Conservation (phyloP, 2,888 invertebrate species). For the Watsonalla cultraria region DNA sequence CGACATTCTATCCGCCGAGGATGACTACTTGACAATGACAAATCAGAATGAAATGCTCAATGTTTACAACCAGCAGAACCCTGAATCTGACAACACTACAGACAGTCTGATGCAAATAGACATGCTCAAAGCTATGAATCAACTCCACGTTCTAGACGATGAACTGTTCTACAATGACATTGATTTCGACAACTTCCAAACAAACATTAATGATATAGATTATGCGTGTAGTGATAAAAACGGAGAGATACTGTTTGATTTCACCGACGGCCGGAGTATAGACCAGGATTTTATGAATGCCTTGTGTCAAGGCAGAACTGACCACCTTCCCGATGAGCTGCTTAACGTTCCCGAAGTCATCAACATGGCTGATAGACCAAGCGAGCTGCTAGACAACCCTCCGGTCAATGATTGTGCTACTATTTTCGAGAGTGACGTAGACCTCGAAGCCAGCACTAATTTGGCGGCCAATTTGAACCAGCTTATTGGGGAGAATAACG, state of each 20-base stretch:
- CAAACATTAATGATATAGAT: slow-evolving; percentile 47
- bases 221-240: slow-evolving; percentile 41
- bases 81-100: slow-evolving; percentile 32
- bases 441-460: slow-evolving; percentile 67
- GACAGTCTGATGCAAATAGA: slow-evolving; percentile 67
- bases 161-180: slow-evolving; percentile 65
- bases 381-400: slow-evolving; percentile 26
- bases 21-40: slow-evolving; percentile 62
- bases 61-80: slow-evolving; percentile 31
- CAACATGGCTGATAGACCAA: slow-evolving; percentile 25
- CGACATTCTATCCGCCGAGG: slow-evolving; percentile 66
- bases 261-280: slow-evolving; percentile 43
- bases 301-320: slow-evolving; percentile 48
- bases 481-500: slow-evolving; percentile 65
- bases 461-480: slow-evolving; percentile 70
- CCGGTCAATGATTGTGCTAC: slow-evolving; percentile 64
- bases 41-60: slow-evolving; percentile 47
- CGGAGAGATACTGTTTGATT: slow-evolving; percentile 55
- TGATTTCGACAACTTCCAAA: slow-evolving; percentile 63
- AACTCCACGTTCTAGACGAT: slow-evolving; percentile 62
- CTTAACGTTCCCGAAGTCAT: slow-evolving; percentile 42
- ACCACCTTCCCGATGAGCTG: slow-evolving; percentile 53
- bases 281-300: slow-evolving; percentile 66
- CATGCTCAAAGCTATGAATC: slow-evolving; percentile 64
- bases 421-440: slow-evolving; percentile 70